phyloP scores from a whole-genome alignment of 2,797 vertebrate genomes.

The Halcyon leucocephala region DNA sequence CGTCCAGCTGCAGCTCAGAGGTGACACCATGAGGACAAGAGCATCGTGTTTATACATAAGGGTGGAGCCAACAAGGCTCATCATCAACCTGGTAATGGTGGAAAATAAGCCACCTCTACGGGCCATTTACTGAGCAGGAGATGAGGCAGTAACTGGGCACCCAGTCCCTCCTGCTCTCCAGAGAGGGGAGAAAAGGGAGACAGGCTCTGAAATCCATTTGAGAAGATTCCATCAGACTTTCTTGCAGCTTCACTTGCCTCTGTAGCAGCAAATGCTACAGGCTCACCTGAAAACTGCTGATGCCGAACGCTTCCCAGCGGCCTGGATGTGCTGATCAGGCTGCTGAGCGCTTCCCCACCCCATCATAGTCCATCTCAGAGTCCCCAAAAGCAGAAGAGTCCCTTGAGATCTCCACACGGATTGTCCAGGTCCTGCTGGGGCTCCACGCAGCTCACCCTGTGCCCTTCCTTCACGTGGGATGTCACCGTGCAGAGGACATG shows the following conservation, averaged over 20 bases:
- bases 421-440: background rate
- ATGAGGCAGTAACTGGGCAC: background rate
- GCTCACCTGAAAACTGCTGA: background rate
- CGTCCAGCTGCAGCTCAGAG: fast-evolving
- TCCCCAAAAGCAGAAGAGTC: background rate
- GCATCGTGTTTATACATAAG: background rate
- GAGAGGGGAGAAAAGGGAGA: background rate
- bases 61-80: background rate
- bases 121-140: background rate
- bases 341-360: background rate
- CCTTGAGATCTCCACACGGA: fast-evolving
- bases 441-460: fast-evolving
- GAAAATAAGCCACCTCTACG: background rate
- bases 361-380: background rate
- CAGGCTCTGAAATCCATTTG: background rate
- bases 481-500: background rate
- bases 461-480: background rate
- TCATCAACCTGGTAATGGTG: background rate
- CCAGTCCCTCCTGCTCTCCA: fast-evolving
- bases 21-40: fast-evolving
- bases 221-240: background rate
- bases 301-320: fast-evolving
- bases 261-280: background rate
- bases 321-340: background rate
- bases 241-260: background rate